A percentile compares a stretch with the other conserved stretches of the same genome.
Conservation (phyloP, 2,888 invertebrate genomes). For the Caenorhabditis macrosperma region DNA sequence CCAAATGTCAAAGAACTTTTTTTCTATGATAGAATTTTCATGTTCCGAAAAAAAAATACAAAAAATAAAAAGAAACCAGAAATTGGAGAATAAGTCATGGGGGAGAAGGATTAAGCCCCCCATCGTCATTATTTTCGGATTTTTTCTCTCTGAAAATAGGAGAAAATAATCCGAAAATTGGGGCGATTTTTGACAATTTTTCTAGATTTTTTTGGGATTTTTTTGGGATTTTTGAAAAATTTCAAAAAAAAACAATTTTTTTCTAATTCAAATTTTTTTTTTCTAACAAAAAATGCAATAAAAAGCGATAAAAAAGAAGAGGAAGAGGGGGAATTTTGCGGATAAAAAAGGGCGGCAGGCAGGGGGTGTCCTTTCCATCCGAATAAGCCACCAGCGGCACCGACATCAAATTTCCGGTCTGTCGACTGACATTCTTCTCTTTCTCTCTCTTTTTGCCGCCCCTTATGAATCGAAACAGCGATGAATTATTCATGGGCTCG, state of each 20-base stretch:
- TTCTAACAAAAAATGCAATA: no score
- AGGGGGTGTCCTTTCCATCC: conserved; percentile 29
- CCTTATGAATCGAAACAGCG: conserved; percentile 9
- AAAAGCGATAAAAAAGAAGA: no score
- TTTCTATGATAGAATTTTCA: no score
- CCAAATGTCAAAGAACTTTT: no score
- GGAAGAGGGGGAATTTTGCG: neutral
- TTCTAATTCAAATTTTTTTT: no score
- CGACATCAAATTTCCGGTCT: conserved; percentile 55
- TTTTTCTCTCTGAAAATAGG: neutral
- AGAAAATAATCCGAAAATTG: neutral
- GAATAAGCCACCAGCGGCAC: conserved; percentile 13
- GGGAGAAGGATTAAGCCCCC: neutral
- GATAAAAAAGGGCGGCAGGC: neutral
- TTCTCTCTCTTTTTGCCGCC: neutral
- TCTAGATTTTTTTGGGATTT: no score
- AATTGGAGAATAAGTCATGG: no score
- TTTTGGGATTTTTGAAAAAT: no score
- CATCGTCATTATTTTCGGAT: neutral
- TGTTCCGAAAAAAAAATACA: no score
- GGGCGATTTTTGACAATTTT: neutral
- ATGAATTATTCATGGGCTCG: conserved; percentile 47
- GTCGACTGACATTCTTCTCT: conserved; percentile 34
- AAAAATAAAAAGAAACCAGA: no score
- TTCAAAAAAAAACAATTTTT: no score